phyloP scores from a whole-genome alignment of 2,888 invertebrate genomes.

The Galeopsomyia nigrocyanea region DNA sequence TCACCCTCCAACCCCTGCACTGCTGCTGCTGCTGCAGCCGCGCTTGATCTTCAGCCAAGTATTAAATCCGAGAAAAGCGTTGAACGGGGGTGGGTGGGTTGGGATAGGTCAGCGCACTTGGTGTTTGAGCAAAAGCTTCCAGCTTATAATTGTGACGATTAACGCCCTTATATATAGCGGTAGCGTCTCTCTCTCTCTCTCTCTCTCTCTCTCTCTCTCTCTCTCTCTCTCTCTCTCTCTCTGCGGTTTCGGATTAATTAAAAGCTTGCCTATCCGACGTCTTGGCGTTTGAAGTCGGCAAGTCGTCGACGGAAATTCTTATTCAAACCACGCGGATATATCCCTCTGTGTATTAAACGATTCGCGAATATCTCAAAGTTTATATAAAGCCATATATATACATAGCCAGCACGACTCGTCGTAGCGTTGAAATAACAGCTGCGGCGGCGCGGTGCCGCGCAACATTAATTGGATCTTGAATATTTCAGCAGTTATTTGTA shows the following conservation, averaged over 20 bases:
- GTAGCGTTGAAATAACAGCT: too few relatives aligned
- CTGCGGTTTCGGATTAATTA: conserved; percentile 31
- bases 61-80: conserved; percentile 47
- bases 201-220: neutral
- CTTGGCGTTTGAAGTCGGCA: too few relatives aligned
- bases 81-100: conserved; percentile 20
- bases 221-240: neutral
- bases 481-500: too few relatives aligned
- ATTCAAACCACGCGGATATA: too few relatives aligned
- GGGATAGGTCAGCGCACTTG: conserved; percentile 29
- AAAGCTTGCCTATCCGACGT: neutral
- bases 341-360: too few relatives aligned
- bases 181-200: neutral
- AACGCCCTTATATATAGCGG: conserved; percentile 6
- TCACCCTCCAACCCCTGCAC: conserved; percentile 25
- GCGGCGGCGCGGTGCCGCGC: too few relatives aligned
- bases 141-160: too few relatives aligned
- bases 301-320: too few relatives aligned
- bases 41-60: conserved; percentile 49
- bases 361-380: too few relatives aligned
- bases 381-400: too few relatives aligned
- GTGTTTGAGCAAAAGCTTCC: conserved; percentile 1
- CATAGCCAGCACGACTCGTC: too few relatives aligned
- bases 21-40: neutral
- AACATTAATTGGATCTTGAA: too few relatives aligned